Percentiles rank a stretch among this genome's conserved stretches.
These are phyloP conservation scores for Sorex maritimensis DNA, from an alignment of 2,797 vertebrate genomes.

Conservation along the genomic window DNA sequence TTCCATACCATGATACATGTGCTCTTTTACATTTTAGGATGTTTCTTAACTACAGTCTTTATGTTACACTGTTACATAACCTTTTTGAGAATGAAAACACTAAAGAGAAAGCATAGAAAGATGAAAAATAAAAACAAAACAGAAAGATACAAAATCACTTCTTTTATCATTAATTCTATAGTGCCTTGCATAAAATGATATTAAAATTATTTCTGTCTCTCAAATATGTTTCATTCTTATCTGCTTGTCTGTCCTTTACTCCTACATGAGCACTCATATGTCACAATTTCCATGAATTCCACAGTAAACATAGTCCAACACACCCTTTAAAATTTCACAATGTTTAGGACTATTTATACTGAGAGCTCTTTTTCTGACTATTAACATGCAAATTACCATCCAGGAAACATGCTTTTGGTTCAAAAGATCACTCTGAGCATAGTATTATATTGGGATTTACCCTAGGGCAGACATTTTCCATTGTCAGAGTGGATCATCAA, in stretches of 20 bases:
- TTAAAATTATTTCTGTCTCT: constrained; percentile 12
- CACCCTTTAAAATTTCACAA: constrained; percentile 63
- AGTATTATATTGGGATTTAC: neutral
- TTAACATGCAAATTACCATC: constrained; percentile 81
- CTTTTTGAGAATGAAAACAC: constrained; percentile 53
- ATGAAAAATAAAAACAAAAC: neutral
- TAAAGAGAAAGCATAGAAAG: neutral
- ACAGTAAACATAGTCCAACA: neutral
- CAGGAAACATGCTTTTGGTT: constrained; percentile 68
- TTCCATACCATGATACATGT: constrained; percentile 39
- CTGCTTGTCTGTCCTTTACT: neutral
- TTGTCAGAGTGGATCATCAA: constrained; percentile 70
- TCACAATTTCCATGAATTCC: constrained; percentile 51
- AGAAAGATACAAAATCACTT: neutral
- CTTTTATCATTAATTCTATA: neutral
- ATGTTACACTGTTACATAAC: constrained; percentile 55
- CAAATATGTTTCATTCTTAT: neutral
- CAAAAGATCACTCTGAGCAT: constrained; percentile 28
- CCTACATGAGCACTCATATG: constrained; percentile 53
- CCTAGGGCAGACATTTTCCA: constrained; percentile 62
- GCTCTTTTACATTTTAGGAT: constrained; percentile 24
- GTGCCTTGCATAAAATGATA: neutral
- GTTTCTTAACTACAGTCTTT: constrained; percentile 65
- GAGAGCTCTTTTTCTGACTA: constrained; percentile 66
- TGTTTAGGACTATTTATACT: constrained; percentile 60